Evolutionary conservation across 35 echinoderm and acorn worm species (phyloP), one percentile per base, ranked within the genome.

Genomic region (Lytechinus pictus): DNA sequence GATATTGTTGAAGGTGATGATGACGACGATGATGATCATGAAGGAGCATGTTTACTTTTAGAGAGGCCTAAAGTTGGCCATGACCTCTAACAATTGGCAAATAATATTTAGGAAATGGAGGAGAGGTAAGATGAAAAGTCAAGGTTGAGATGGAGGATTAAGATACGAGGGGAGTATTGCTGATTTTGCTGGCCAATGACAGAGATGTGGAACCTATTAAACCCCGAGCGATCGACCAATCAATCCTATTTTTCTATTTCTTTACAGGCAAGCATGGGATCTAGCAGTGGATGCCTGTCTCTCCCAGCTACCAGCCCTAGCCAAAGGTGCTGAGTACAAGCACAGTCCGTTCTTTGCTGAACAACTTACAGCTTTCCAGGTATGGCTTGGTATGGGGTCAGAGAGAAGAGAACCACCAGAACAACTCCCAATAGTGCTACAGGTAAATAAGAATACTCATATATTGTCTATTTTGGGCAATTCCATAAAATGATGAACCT

Each of bases 301-400:
- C 6, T 97, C 98, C 27, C 98, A 99, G 54, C 96, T 99, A 9
- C 97, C 98, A 54, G 94, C 95, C 54, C 86, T 99, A 12, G 52
- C 97, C 16, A 60, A 99, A 19, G 98, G 98, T 11, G 92, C 86
- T 7, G 98, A 99, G 28, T 99, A 99, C 95, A 96, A 97, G 61
- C 98, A 99, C 54, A 99, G 98, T 95, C 98, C 98, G 16, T 99
- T 99, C 96, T 99, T 99, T 94, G 98, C 97, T 66, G 98, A 99
- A 87, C 98, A 99, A 55, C 95, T 99, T 2, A 99, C 98, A 87
- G 98, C 98, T 27, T 99, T 99, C 91, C 98, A 99, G 66, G 97
- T 98, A 14, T 98, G 98, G 97, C 95, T 99, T 14, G 97, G 97
- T 11, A 96, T 98, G 86, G 98, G 98, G 27, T 99, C 97, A 6